These are phyloP conservation scores for Synanthedon formicaeformis DNA, from an alignment of 2,888 invertebrate genomes.

Conservation along the genomic window DNA sequence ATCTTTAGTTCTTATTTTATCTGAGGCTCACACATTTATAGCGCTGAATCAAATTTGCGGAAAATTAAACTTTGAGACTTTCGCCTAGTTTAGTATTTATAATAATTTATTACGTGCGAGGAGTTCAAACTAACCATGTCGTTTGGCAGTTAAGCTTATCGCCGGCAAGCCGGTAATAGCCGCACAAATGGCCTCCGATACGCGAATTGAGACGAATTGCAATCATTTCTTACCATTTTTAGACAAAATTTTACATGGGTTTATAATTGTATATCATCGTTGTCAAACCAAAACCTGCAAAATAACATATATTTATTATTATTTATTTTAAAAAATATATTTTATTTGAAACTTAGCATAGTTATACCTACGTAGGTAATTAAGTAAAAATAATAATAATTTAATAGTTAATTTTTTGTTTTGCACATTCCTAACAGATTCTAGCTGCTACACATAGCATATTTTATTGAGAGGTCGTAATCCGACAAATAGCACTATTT, in stretches of 20 bases:
- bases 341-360: too few species aligned
- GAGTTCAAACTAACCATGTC: conserved; percentile 65
- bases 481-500: too few species aligned
- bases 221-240: conserved; percentile 41
- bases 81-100: conserved; percentile 49
- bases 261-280: too few species aligned
- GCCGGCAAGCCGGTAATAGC: conserved; percentile 49
- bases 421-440: too few species aligned
- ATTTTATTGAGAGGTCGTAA: too few species aligned
- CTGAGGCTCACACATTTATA: conserved; percentile 29
- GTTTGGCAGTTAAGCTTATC: conserved; percentile 60
- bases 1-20: conserved; percentile 1
- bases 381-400: too few species aligned
- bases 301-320: too few species aligned
- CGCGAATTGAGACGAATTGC: conserved; percentile 49
- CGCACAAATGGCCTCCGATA: conserved; percentile 48
- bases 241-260: background rate
- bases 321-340: too few species aligned
- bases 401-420: too few species aligned
- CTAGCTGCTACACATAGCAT: too few species aligned
- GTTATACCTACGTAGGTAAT: too few species aligned
- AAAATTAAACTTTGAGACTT: conserved; percentile 58
- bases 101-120: conserved; percentile 63
- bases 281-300: too few species aligned
- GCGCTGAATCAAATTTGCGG: conserved; percentile 62